Base-by-base conservation (phyloP, 2,113 vertebrate genomes). In the Podarcis muralis region DNA sequence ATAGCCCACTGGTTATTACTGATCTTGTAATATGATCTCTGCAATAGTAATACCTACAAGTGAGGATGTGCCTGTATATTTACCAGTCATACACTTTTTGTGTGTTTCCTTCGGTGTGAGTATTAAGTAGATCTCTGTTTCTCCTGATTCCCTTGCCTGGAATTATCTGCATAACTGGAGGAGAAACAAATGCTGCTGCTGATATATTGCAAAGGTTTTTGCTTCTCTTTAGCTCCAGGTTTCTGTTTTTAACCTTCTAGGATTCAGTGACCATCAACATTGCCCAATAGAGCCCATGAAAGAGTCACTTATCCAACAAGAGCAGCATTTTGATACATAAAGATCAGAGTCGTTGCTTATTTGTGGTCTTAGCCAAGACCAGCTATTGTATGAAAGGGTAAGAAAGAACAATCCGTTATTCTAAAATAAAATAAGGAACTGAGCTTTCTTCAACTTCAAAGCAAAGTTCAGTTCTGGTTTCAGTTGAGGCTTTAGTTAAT, bases 401-500 rank as follows among this genome's bases (percentile, higher is more conserved):
- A 90, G 59, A 80, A 89, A 57, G 81, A 91, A 84, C 32, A 93
- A 83, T 53, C 77, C 66, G 90, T 78, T 84, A 90, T 81, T 81
- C 71, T 81, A 94, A 93, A 93, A 91, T 62, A 68, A 88, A 83
- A 82, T 13, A 27, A 71, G 35, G 53, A 65, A 88, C 43, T 81
- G 83, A 59, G 80, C 91, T 69, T 80, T 90, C 87, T 94, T 87
- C 35, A 88, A 88, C 72, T 93, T 0, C 0, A 88, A 89, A 94
- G 59, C 78, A 91, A 94, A 84, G 9, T 92, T 95, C 93, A 86
- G 84, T 93, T 94, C 85, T 86, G 93, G 68, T 91, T 94, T 94
- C 91, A 62, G 82, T 89, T 94, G 91, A 93, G 92, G 93, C 87
- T 72, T 87, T 86, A 94, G 78, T 92, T 92, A 86, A 79, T 91